Evolutionary conservation across 2,888 invertebrate genomes (phyloP).

Genomic region (Didymodactylos carnosus): DNA sequence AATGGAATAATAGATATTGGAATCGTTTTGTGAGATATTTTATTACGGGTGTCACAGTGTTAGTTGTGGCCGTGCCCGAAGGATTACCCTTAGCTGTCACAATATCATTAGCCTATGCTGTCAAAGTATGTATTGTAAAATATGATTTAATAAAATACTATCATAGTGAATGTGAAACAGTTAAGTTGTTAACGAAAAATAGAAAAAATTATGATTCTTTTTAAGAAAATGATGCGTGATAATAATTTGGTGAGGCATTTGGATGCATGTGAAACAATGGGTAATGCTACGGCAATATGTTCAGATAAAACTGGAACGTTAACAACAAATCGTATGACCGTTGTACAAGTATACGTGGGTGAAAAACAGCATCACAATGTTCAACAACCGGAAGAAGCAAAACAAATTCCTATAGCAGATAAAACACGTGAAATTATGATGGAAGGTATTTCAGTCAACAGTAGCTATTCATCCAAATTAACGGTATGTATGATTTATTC

Average conservation of each 20-base stretch:
- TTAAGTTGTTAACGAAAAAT: too few species aligned
- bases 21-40: constrained; percentile 49
- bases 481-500: constrained; percentile 43
- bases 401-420: constrained; percentile 20
- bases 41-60: constrained; percentile 97
- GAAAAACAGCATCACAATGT: not conserved
- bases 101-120: constrained; percentile 90
- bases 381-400: not conserved
- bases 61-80: constrained; percentile 97
- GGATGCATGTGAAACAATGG: constrained; percentile 95
- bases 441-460: constrained; percentile 2
- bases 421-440: not conserved
- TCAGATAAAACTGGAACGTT: constrained; percentile 15
- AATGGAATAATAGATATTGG: not conserved
- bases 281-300: constrained; percentile 13
- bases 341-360: constrained; percentile 6
- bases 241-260: constrained; percentile 95
- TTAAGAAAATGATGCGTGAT: constrained; percentile 94
- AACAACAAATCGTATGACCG: constrained; percentile 14
- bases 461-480: constrained; percentile 49
- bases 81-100: constrained; percentile 95
- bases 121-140: too few species aligned
- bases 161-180: too few species aligned
- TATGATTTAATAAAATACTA: too few species aligned
- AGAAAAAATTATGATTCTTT: not conserved